Evolutionary conservation across 2,888 invertebrate genomes (phyloP).

Genomic region (Sthenelais limicola): DNA sequence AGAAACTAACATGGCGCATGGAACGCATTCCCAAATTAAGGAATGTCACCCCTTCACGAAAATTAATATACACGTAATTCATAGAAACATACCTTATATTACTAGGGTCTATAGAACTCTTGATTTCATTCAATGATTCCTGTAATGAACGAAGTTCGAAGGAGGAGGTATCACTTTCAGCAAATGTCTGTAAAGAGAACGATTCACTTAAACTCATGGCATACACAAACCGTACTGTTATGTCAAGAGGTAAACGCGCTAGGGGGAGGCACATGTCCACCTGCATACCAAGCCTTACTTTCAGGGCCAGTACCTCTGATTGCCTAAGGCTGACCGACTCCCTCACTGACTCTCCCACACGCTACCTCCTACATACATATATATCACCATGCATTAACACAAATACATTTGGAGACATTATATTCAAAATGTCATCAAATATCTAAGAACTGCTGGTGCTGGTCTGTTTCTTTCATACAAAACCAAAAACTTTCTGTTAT

Average conservation of each 20-base stretch:
- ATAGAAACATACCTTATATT: conserved; percentile 76
- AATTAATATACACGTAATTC: no score
- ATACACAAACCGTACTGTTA: background rate
- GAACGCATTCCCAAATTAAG: no score
- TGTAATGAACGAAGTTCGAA: conserved; percentile 92
- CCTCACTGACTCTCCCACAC: background rate
- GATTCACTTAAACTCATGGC: background rate
- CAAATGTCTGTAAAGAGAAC: conserved; percentile 67
- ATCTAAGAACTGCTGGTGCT: no score
- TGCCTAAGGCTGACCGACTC: no score
- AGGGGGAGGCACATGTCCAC: background rate
- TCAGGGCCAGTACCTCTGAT: background rate
- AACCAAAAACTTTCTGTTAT: no score
- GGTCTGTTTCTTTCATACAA: no score
- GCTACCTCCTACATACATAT: background rate
- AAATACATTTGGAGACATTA: no score
- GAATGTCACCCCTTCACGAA: no score
- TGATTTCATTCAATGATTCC: conserved; percentile 92
- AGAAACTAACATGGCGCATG: no score
- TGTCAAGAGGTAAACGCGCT: background rate
- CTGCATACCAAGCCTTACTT: background rate
- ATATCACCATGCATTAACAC: background rate
- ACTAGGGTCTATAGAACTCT: conserved; percentile 82
- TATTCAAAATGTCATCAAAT: no score
- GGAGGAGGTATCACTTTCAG: conserved; percentile 79